phyloP scores from a whole-genome alignment of 2,888 invertebrate species.

The Tetragonisca angustula region DNA sequence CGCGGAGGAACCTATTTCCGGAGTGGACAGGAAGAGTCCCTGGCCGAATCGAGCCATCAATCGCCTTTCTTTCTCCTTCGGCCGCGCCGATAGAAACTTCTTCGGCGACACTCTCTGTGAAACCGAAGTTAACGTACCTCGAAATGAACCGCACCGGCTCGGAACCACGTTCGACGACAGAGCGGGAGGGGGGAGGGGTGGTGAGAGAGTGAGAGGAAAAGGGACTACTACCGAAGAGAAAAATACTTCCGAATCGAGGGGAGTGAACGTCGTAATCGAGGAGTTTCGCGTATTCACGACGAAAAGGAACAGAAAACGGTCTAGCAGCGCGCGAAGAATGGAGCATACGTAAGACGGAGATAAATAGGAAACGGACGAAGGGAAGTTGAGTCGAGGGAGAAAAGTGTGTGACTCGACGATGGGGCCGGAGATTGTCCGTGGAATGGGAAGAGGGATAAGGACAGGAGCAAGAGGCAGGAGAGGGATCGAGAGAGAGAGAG shows the following conservation, averaged over 20 bases:
- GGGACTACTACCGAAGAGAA: background rate
- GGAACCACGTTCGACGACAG: constrained; percentile 4
- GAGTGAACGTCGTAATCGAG: background rate
- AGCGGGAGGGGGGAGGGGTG: too few species aligned
- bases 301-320: background rate
- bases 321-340: background rate
- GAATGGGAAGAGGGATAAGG: constrained; percentile 38
- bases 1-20: constrained; percentile 6
- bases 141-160: constrained; percentile 5
- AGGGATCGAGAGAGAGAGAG: background rate
- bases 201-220: too few species aligned
- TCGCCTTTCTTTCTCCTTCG: background rate
- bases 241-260: background rate
- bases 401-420: constrained; percentile 32
- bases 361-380: constrained; percentile 19
- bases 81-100: background rate
- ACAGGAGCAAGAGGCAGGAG: background rate
- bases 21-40: background rate
- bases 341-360: background rate
- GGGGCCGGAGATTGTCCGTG: constrained; percentile 41
- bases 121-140: background rate
- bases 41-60: background rate
- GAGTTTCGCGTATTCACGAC: background rate
- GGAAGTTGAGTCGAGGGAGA: constrained; percentile 26
- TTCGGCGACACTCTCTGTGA: background rate